A percentile compares a stretch with the other conserved stretches of the same genome.
These are phyloP conservation scores for Nasonia longicornis DNA, from an alignment of 1,140 invertebrate species.

Conservation along the genomic window DNA sequence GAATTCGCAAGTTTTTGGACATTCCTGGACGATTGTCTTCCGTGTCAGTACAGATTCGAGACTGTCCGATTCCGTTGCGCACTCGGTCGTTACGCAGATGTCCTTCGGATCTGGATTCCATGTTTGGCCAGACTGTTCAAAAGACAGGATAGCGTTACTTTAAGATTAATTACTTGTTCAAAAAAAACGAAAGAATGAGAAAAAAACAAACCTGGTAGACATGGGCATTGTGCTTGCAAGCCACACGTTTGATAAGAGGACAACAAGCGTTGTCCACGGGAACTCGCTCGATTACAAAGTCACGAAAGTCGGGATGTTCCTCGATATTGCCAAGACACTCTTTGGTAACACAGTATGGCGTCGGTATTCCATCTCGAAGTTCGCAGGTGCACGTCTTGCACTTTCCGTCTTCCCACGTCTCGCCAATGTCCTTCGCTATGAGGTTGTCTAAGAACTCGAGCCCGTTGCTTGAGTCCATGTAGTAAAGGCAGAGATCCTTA, in stretches of 20 bases:
- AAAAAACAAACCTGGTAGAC: conserved; percentile 68
- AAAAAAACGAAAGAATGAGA: background rate
- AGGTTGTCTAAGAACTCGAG: conserved; percentile 63
- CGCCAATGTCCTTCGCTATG: conserved; percentile 70
- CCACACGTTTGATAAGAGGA: conserved; percentile 69
- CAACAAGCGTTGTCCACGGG: conserved; percentile 74
- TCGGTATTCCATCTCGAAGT: conserved; percentile 50
- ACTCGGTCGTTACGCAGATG: conserved; percentile 70
- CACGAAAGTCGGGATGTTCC: conserved; percentile 61
- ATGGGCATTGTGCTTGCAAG: conserved; percentile 73
- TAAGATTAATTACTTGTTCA: background rate
- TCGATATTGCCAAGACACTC: conserved; percentile 62
- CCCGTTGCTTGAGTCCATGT: conserved; percentile 66
- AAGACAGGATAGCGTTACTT: background rate
- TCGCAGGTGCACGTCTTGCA: conserved; percentile 76
- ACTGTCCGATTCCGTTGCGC: conserved; percentile 63
- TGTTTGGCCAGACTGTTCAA: background rate
- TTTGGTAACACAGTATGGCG: conserved; percentile 61
- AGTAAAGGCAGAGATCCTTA: conserved; percentile 77
- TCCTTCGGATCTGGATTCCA: conserved; percentile 70
- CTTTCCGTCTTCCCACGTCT: conserved; percentile 77
- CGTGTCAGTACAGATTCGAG: conserved; percentile 55
- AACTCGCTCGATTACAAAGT: conserved; percentile 71
- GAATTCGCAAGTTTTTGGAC: conserved; percentile 55
- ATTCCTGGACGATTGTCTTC: conserved; percentile 61